Evolutionary conservation across 2,888 invertebrate species (phyloP), one percentile per base, ranked within the genome.

Genomic region (Hypselothyrea guttata): DNA sequence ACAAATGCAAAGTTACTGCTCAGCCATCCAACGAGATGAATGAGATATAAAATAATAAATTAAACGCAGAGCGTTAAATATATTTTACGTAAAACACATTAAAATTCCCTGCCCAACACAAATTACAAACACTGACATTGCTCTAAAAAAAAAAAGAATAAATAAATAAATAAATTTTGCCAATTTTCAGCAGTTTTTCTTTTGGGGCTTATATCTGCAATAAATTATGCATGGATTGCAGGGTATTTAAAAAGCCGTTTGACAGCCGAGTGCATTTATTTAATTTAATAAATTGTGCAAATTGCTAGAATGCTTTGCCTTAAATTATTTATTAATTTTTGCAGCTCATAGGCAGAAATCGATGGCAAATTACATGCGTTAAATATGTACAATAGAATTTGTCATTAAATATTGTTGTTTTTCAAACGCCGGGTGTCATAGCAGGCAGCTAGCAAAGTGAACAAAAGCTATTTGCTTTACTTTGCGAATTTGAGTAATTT

Each of bases 201-300:
- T 11, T 33, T 33, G 3, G 22, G 5, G 3, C 5, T 22, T 22
- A 2, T 22, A 5, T 22, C 22, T 22, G 22, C 22, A 22, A 22
- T 22, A 22, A 22, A 22, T 22, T 22, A 22, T 22, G 22, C 22
- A 22, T 22, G n/a, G 22, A 22, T 47, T 55, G 42, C 54, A 65
- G 65, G 67, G 65, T 65, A 49, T 55, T 22, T 22, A 4, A 22
- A 22, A 5, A 22, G 22, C 22, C 22, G 5, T 22, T 22, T 63
- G 69, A 15, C 34, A 12, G 11, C 0, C 13, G 13, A 34, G 33
- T 63, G 28, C 63, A 4, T 12, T 1, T 22, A 22, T 31, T 33
- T 8, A 16, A 34, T 44, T 44, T 15, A 38, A 35, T 22, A 37
- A 22, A 52, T 52, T 49, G 31, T 40, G 38, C 38, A 28, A 16